Evolutionary conservation across 2,113 vertebrate genomes (phyloP).

Genomic region (Carassius auratus): DNA sequence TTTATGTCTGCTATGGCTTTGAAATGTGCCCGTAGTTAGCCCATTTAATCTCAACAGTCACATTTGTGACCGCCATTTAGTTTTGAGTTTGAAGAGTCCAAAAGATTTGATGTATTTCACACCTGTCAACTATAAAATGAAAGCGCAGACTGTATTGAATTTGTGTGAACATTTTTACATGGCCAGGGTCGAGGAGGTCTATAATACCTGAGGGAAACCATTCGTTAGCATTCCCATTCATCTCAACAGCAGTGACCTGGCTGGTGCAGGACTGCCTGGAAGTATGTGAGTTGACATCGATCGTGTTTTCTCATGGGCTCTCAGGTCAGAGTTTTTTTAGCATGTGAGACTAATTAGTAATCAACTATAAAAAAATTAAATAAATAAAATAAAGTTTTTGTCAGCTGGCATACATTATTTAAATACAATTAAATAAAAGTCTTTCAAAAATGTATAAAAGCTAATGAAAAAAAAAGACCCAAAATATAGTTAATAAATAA

Average conservation of each 20-base stretch:
- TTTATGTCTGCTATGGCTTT: slow-evolving; percentile 70
- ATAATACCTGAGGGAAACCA: not conserved
- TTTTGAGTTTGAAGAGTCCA: not conserved
- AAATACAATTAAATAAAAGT: no score
- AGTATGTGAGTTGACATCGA: not conserved
- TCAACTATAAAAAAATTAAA: not conserved
- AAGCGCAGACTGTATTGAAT: slow-evolving; percentile 6
- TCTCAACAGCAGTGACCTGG: not conserved
- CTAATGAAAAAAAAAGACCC: no score
- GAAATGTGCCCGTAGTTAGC: slow-evolving; percentile 55
- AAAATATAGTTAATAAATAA: no score
- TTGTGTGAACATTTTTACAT: slow-evolving; percentile 18
- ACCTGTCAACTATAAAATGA: slow-evolving; percentile 6
- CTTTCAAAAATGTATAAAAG: no score
- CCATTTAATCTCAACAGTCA: slow-evolving; percentile 13
- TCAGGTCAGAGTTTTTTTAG: not conserved
- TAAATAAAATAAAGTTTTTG: not conserved
- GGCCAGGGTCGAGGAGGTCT: not conserved
- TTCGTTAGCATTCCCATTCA: slow-evolving; percentile 5
- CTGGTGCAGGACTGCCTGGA: not conserved
- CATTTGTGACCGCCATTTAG: slow-evolving; percentile 3
- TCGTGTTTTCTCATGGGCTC: not conserved
- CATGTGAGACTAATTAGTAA: not conserved
- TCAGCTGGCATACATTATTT: not conserved
- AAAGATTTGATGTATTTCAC: not conserved